Base-by-base conservation (phyloP, 1,140 invertebrate species). In the Schlechtendalia chinensis region DNA sequence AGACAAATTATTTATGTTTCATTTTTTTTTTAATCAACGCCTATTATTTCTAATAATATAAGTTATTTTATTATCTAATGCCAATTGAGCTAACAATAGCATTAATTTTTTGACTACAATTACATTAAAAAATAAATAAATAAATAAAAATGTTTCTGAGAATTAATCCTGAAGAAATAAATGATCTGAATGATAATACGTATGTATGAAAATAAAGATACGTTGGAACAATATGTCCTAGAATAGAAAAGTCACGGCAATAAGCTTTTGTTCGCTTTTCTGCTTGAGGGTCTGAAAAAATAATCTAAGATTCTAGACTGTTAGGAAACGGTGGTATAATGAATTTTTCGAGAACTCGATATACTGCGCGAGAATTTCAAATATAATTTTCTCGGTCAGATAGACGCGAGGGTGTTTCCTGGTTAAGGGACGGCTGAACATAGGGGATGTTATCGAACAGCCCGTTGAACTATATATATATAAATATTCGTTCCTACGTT, bases 361-460 rank as follows among this genome's bases (percentile, higher is more conserved):
- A 22, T 29, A 5, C 24, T 29, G 69, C 2, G 54, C 47, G 24
- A 72, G 3, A 54, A 29, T 72, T 17, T 24, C 17, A 1, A 59
- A 59, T 24, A 75, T 29, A 5, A 58, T 58, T 75, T 47, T 74
- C 50, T 74, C 12, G 14, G 47, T 5, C 69, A 54, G 17, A 72
- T 39, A 29, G 50, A 72, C 17, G 16, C 47, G 17, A n/a, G 17
- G 17, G 24, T 29, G n/a, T 53, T 53, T 72, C 47, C 24, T 3
- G 17, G 27, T n/a, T 10, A 5, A 24, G 10, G 27, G 17, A 4
- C 6, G 24, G 10, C 24, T 11, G 16, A 53, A 29, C 69, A 29
- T 19, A 54, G 27, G 50, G 69, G 69, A n/a, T 72, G 53, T 54
- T 54, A 72, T 72, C 50, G 69, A 72, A 54, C 69, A 47, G 5